phyloP scores from a whole-genome alignment of 2,888 invertebrate species.

The Chloromyia formosa region DNA sequence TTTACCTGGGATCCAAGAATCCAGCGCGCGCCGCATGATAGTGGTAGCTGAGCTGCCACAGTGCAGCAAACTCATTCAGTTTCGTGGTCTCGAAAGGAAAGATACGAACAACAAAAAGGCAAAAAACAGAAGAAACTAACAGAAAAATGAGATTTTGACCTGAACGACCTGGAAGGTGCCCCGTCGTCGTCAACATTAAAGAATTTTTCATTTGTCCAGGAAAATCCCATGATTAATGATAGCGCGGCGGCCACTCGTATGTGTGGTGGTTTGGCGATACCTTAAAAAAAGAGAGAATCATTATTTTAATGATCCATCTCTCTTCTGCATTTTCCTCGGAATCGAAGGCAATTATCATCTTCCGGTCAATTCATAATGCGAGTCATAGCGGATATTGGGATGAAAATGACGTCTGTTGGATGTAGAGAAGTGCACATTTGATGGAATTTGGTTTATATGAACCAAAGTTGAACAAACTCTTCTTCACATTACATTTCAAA shows the following conservation, averaged over 20 bases:
- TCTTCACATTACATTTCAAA: no score
- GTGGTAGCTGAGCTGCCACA: not conserved
- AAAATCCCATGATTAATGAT: constrained; percentile 11
- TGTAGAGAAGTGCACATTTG: no score
- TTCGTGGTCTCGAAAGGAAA: not conserved
- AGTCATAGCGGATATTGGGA: no score
- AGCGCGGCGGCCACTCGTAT: not conserved
- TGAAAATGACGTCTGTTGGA: no score
- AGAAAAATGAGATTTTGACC: not conserved
- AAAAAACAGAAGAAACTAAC: no score
- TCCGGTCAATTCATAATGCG: no score
- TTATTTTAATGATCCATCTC: not conserved
- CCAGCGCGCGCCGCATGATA: not conserved
- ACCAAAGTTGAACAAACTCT: no score
- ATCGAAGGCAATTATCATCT: no score
- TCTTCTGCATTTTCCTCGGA: no score
- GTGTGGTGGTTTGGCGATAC: no score
- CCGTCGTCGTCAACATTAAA: not conserved
- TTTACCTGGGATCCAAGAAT: not conserved
- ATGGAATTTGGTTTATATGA: no score
- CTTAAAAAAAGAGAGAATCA: not conserved
- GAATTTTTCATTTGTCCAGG: constrained; percentile 5
- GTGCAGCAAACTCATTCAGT: not conserved
- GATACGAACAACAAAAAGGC: no score
- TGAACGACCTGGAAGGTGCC: not conserved